A percentile compares a stretch with the other conserved stretches of the same genome.
Evolutionary conservation across 2,888 invertebrate genomes (phyloP).

Genomic region (Lordiphosa andalusiaca): DNA sequence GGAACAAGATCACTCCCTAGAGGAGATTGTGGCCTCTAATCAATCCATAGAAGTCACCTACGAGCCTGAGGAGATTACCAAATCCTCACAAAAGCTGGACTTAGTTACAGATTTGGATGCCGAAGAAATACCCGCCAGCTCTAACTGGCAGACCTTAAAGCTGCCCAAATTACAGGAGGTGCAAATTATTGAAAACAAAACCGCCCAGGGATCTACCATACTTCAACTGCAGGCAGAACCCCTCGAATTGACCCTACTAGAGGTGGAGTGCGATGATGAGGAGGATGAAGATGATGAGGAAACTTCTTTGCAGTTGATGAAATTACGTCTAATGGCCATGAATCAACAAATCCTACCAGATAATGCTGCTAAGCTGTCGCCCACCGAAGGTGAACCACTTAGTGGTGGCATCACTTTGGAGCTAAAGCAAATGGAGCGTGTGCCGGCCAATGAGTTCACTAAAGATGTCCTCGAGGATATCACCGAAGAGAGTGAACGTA

Average conservation of each 20-base stretch:
- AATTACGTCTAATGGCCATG: constrained; percentile 76
- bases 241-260: constrained; percentile 35
- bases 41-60: constrained; percentile 76
- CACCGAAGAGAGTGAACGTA: constrained; percentile 79
- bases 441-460: constrained; percentile 72
- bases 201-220: constrained; percentile 27
- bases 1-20: constrained; percentile 78
- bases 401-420: constrained; percentile 25
- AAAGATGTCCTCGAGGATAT: constrained; percentile 80
- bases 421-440: constrained; percentile 79
- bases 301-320: constrained; percentile 70
- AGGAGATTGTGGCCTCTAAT: constrained; percentile 76
- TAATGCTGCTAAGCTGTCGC: constrained; percentile 35
- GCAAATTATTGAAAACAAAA: constrained; percentile 49
- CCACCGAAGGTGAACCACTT: constrained; percentile 27
- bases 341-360: constrained; percentile 50
- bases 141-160: no score
- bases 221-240: constrained; percentile 52
- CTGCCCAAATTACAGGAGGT: constrained; percentile 17
- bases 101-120: constrained; percentile 66
- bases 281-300: constrained; percentile 74
- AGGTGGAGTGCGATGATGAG: constrained; percentile 27
- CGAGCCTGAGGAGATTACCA: constrained; percentile 62
- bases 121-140: constrained; percentile 10
- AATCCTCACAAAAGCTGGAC: constrained; percentile 40